Evolutionary conservation across 1,140 invertebrate species (phyloP), one percentile per base, ranked within the genome.

Genomic region (Phocides pigmalion): DNA sequence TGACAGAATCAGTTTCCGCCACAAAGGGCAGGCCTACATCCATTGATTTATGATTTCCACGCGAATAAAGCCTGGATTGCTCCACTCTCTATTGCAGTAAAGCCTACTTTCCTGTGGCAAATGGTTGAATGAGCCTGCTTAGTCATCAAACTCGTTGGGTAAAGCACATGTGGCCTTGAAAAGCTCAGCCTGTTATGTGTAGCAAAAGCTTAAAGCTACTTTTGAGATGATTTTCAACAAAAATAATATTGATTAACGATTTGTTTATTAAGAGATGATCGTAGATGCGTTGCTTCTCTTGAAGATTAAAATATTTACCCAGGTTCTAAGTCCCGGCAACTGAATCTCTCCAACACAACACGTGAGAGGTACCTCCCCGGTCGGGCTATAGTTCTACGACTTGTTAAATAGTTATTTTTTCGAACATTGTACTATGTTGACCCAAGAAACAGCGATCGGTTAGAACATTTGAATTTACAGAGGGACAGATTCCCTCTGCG

Each of bases 1-100:
- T 81, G 84, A 85, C 84, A 87, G 81, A 79, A 79, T 82, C 76
- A 76, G 75, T 79, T 73, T 72, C 76, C 76, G 79, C 78, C 82
- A 79, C 75, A 75, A 81, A 70, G 76, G 62, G 62, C 54, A 50
- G 61, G 72, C 72, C 74, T 73, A 81, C 72, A 79, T 66, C 72
- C 70, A 85, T 85, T 87, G 82, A 85, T 85, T 87, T 87, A 87
- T 85, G 72, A 76, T 70, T 70, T 75, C 42, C 72, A 71, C 58
- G 84, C 84, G 76, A 84, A 86, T 86, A 86, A 83, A 82, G 76
- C 69, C 66, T 69, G 51, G 49, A 51, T 66, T 67, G 54, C 15
- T 19, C 14, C 39, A 58, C 20, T 32, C 14, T 46, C 14, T 44
- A 58, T 44, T 17, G 4, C 14, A 28, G 4, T 44, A 58, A 28